These are phyloP conservation scores for Gymnorhina tibicen DNA, from an alignment of 2,113 vertebrate species.

Conservation along the genomic window DNA sequence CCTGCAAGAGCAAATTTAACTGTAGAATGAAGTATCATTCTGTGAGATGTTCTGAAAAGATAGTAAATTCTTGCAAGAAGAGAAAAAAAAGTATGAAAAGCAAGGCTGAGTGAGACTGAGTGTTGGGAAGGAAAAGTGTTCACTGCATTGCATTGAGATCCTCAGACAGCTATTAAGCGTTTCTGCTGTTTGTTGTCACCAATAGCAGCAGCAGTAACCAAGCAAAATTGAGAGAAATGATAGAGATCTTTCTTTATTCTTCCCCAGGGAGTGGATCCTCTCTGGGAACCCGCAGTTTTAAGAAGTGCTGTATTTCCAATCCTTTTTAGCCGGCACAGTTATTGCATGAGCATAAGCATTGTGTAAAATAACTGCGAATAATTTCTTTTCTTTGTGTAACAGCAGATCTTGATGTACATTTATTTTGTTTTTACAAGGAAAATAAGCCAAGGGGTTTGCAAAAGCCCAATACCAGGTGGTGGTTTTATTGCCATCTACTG, in stretches of 20 bases:
- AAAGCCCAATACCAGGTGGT: not conserved
- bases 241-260: not conserved
- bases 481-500: constrained; percentile 46
- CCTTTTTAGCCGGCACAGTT: not conserved
- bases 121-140: not conserved
- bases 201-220: not conserved
- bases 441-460: constrained; percentile 14
- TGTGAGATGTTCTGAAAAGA: not conserved
- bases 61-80: not conserved
- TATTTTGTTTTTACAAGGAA: constrained; percentile 31
- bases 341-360: not conserved
- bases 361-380: not conserved
- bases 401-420: not conserved
- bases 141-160: not conserved
- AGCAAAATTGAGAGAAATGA: not conserved
- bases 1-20: not conserved
- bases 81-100: not conserved
- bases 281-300: not conserved
- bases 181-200: not conserved
- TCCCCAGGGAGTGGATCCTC: not conserved
- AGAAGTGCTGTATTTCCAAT: not conserved
- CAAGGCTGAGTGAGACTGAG: not conserved
- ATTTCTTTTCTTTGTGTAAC: not conserved
- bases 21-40: not conserved
- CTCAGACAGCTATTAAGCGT: not conserved